phyloP scores from a whole-genome alignment of 2,888 invertebrate genomes.

The Amphimallon solstitiale region DNA sequence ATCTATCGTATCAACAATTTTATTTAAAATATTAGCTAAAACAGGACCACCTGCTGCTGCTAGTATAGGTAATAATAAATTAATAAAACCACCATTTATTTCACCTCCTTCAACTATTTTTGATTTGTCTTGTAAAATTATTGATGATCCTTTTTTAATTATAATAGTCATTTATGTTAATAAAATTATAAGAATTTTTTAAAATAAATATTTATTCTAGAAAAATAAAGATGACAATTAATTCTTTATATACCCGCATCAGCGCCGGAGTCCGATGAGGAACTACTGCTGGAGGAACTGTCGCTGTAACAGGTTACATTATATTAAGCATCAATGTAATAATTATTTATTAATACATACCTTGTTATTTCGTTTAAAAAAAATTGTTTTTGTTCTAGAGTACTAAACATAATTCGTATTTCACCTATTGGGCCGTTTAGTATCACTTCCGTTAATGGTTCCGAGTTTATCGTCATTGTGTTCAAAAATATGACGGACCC shows the following conservation, averaged over 20 bases:
- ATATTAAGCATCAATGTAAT: background rate
- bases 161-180: too few species aligned
- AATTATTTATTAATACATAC: conserved; percentile 10
- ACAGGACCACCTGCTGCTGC: too few species aligned
- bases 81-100: too few species aligned
- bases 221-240: background rate
- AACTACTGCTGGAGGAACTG: background rate
- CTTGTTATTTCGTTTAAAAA: conserved; percentile 1
- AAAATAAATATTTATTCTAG: too few species aligned
- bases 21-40: too few species aligned
- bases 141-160: too few species aligned
- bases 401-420: background rate
- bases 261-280: background rate
- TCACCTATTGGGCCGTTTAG: background rate
- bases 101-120: too few species aligned
- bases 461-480: background rate
- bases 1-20: too few species aligned
- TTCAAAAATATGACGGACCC: background rate
- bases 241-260: background rate
- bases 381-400: background rate
- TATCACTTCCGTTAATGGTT: background rate
- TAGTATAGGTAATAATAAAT: too few species aligned
- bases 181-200: too few species aligned
- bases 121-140: too few species aligned
- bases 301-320: conserved; percentile 12